A percentile compares a stretch with the other conserved stretches of the same genome.
Conservation (phyloP, 2,888 invertebrate genomes). For the Pseudococcus jackbeardsleyi region DNA sequence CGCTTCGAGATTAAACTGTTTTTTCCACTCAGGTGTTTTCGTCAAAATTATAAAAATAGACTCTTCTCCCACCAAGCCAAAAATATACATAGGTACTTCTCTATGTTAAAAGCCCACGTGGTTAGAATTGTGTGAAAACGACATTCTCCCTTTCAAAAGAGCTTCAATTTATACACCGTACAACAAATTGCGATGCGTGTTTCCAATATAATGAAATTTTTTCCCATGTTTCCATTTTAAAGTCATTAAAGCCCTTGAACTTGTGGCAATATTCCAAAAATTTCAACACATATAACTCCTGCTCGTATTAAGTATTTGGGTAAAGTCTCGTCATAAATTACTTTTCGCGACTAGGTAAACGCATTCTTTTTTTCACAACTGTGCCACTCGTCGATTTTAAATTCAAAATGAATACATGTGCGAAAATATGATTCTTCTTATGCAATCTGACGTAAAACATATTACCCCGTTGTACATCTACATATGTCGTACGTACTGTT, state of each 20-base stretch:
- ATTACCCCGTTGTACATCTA: no score
- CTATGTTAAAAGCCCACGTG: no score
- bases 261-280: slow-evolving; percentile 30
- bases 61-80: no score
- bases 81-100: no score
- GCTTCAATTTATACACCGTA: not conserved
- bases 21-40: no score
- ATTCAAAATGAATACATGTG: not conserved
- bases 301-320: not conserved
- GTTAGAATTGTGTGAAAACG: not conserved
- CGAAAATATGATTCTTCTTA: not conserved
- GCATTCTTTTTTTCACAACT: not conserved
- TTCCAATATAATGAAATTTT: slow-evolving; percentile 1
- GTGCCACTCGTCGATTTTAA: not conserved
- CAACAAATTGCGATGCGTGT: not conserved
- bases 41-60: no score
- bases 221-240: slow-evolving; percentile 20
- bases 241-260: slow-evolving; percentile 29
- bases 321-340: not conserved
- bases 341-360: not conserved
- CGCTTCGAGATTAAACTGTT: no score
- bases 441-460: not conserved
- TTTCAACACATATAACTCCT: slow-evolving; percentile 13
- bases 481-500: no score
- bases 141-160: not conserved